These are phyloP conservation scores for Macrobrachium nipponense DNA, from an alignment of 1,140 invertebrate species.

Conservation along the genomic window DNA sequence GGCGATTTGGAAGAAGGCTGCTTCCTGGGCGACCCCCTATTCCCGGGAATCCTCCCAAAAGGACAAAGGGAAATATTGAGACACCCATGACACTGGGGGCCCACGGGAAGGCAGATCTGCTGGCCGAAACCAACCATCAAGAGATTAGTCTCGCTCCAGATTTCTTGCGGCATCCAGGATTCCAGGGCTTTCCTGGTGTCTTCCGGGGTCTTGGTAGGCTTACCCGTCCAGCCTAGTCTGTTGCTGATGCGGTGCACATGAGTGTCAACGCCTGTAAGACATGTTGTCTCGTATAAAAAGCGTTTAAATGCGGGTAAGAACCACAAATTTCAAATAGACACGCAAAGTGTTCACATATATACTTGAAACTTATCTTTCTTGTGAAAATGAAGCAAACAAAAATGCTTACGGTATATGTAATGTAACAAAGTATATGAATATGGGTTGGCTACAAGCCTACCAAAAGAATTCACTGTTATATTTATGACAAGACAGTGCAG, in stretches of 20 bases:
- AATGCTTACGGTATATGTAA: too few relatives aligned
- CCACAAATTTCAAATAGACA: too few relatives aligned
- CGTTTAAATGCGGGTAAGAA: background rate
- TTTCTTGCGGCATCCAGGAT: slow-evolving; percentile 85
- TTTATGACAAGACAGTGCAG: too few relatives aligned
- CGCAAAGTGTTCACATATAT: too few relatives aligned
- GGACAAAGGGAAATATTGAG: slow-evolving; percentile 85
- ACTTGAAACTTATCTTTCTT: too few relatives aligned
- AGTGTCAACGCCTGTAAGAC: slow-evolving; percentile 88
- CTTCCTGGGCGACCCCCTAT: background rate
- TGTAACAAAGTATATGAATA: too few relatives aligned
- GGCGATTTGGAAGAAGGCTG: background rate
- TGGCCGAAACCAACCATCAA: slow-evolving; percentile 97
- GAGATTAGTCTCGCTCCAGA: slow-evolving; percentile 93
- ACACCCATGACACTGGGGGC: slow-evolving; percentile 85
- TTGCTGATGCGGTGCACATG: slow-evolving; percentile 96
- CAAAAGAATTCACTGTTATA: too few relatives aligned
- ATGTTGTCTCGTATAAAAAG: background rate
- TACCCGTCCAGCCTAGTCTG: slow-evolving; percentile 84
- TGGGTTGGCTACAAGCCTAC: too few relatives aligned
- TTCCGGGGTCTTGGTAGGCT: slow-evolving; percentile 85
- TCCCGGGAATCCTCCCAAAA: slow-evolving; percentile 68
- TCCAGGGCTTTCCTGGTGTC: slow-evolving; percentile 87
- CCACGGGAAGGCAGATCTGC: slow-evolving; percentile 84
- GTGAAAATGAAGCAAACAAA: background rate